A percentile compares a stretch with the other conserved stretches of the same genome.
phyloP scores from a whole-genome alignment of 2,113 vertebrate species.

The Ptyas mucosa region DNA sequence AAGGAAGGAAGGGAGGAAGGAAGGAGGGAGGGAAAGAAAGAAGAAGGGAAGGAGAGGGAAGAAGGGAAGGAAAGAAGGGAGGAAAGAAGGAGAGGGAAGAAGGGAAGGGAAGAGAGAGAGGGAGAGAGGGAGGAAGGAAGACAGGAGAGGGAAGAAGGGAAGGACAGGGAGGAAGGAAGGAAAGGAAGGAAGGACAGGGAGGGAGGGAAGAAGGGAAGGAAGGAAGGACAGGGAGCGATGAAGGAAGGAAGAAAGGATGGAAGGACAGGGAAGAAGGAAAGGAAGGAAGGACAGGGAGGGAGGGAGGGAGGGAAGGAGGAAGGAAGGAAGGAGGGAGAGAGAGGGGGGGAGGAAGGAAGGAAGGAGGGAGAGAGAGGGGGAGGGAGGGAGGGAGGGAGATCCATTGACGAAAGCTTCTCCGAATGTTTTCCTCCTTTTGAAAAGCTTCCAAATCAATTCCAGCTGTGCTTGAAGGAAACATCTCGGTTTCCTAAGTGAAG shows the following conservation, averaged over 20 bases:
- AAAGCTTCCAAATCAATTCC: conserved; percentile 15
- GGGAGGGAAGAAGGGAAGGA: too few species aligned
- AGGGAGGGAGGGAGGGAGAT: neutral
- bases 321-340: neutral
- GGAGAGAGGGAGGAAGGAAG: accelerated
- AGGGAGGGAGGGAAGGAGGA: too few species aligned
- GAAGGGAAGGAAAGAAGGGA: too few species aligned
- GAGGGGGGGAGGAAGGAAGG: neutral
- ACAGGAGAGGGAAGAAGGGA: neutral
- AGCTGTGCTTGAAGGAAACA: conserved; percentile 9
- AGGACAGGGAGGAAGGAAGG: too few species aligned
- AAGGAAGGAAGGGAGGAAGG: neutral
- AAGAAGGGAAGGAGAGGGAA: neutral
- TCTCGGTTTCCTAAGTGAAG: neutral
- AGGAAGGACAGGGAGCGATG: too few species aligned
- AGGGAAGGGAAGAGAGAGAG: neutral
- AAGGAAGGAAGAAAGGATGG: too few species aligned
- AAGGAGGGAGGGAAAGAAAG: too few species aligned
- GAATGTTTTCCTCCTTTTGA: neutral
- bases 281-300: too few species aligned
- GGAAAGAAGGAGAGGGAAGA: neutral
- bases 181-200: too few species aligned
- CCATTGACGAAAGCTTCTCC: neutral
- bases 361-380: neutral
- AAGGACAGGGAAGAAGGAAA: too few species aligned